Base-by-base conservation (phyloP, 2,888 invertebrate species). In the Saturnia pavonia region DNA sequence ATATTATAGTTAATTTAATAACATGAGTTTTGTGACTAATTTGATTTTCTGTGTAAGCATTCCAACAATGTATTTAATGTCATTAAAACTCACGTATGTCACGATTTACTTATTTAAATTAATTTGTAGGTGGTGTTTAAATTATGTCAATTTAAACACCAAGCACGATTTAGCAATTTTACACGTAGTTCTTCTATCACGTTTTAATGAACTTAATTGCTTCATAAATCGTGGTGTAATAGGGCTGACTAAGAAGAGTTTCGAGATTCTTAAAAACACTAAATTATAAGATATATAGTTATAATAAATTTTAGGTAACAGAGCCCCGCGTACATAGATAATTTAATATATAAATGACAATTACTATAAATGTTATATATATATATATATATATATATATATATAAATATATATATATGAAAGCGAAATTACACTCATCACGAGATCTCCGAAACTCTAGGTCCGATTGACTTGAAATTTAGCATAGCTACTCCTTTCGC, bases 141-240 rank as follows among this genome's bases (percentile, higher is more conserved):
- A 27, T 54, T 54, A 54, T n/a, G 9, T 54, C 22, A 54, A 2
- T 54, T 54, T n/a, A 54, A 54, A n/a, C 22, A 22, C 22, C 54
- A 22, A 54, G 9, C 54, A 60, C 57, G 57, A 60, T 27, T 60
- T 60, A 25, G 27, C 27, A 60, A 60, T 60, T 60, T 60, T 14
- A 60, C 14, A 60, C 57, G 57, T 60, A 60, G 27, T 60, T 60
- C 57, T 27, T 60, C 57, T 60, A 25, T 27, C 57, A 60, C 19
- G 57, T 68, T 34, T 25, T 51, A 48, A 42, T 40, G 40, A 69
- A 70, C 51, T 51, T 67, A 70, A 69, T 60, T 71, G 65, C 48
- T 67, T 72, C 69, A 65, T 40, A 65, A 65, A 65, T 65, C 34
- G 19, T 65, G 9, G 3, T 65, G 40, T 65, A 40, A 65, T 60